Evolutionary conservation across 2,888 invertebrate species (phyloP), one percentile per base, ranked within the genome.

Genomic region (Antheraea assamensis): DNA sequence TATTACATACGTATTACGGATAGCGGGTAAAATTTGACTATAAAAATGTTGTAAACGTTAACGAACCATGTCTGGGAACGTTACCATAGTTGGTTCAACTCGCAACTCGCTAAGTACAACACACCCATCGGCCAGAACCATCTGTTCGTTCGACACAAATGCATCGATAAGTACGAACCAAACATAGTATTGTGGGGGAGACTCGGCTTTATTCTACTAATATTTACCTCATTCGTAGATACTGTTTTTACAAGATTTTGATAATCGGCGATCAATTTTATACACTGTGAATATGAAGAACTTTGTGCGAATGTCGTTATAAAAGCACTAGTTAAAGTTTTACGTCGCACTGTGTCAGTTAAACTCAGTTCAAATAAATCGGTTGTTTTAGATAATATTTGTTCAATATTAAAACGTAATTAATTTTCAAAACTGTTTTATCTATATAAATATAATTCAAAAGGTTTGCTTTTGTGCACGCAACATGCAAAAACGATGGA

Each of bases 41-140:
- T 42, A 76, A 74, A 74, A 74, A 64, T 64, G 61, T 64, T 68
- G 72, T 75, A 72, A 76, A 75, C 76, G 7, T 35, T 68, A 35
- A 31, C 15, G 68, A 68, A 35, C 68, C 68, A 68, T 68, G 35
- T 35, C 68, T 68, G 68, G 35, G 31, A 68, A 35, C 35, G 24
- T 68, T 31, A 35, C 68, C 68, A 35, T 35, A 68, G 68, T 68
- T 31, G 35, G 35, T 68, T 31, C 21, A 68, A 68, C 68, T 73
- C 70, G 58, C 68, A 70, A 24, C 55, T 35, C 31, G 55, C 35
- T 55, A 58, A 73, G 73, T 70, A 42, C 70, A 17, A 35, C 49
- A 71, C 64, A 31, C 71, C 73, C 49, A 24, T 64, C 64, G 64
- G 27, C 19, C 49, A 3, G 27, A 31, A 71, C 71, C 73, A 71